Conservation (phyloP, 2,797 vertebrate genomes). For the Coracias cyanogaster region DNA sequence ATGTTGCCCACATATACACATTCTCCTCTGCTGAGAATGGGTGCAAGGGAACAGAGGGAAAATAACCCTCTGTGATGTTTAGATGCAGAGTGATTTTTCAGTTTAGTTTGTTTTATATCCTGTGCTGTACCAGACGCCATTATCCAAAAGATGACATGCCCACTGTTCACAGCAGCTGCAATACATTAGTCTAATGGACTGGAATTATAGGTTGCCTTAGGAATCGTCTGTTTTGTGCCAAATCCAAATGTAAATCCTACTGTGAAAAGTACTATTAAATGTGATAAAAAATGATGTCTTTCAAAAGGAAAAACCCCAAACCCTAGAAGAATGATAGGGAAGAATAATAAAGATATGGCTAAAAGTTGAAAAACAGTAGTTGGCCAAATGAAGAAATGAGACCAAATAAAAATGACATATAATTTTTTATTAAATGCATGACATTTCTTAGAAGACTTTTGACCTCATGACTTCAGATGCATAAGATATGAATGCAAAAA, state of each 20-base stretch:
- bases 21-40: background rate
- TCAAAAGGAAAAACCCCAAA: background rate
- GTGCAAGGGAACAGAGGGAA: background rate
- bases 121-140: slow-evolving; percentile 39
- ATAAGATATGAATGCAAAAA: background rate
- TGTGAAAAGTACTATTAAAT: slow-evolving; percentile 69
- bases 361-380: background rate
- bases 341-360: background rate
- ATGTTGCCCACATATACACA: background rate
- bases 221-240: slow-evolving; percentile 69
- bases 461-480: background rate
- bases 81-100: slow-evolving; percentile 15
- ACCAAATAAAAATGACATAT: background rate
- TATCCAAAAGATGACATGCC: slow-evolving; percentile 65
- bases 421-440: background rate
- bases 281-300: slow-evolving; percentile 57
- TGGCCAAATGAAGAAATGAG: background rate
- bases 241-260: slow-evolving; percentile 68
- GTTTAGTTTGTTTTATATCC: slow-evolving; percentile 69
- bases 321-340: background rate
- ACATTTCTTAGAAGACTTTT: background rate
- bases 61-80: background rate
- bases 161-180: slow-evolving; percentile 73
- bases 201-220: slow-evolving; percentile 74
- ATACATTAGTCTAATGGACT: slow-evolving; percentile 78